Conservation (phyloP, 2,797 vertebrate species). For the Scyliorhinus canicula region DNA sequence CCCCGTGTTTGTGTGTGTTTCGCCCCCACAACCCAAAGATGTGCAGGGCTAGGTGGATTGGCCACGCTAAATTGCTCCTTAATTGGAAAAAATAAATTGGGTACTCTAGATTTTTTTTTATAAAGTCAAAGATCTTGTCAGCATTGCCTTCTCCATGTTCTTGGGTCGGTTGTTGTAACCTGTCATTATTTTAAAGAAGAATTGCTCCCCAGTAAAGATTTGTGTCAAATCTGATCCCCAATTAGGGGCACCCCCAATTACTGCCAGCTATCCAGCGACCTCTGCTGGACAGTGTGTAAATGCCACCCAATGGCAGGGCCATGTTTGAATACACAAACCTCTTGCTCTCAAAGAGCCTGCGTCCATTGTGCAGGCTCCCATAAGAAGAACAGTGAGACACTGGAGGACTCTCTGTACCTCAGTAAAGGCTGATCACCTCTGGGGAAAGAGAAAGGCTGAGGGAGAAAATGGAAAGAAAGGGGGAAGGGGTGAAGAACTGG, state of each 20-base stretch:
- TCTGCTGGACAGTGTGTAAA: slow-evolving; percentile 10
- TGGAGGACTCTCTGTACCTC: not conserved
- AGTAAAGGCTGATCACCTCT: slow-evolving; percentile 50
- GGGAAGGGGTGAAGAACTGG: not conserved
- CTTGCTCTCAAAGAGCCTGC: slow-evolving; percentile 53
- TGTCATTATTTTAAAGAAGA: not conserved
- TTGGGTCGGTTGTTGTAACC: not conserved
- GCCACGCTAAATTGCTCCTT: too few species aligned
- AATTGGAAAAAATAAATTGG: too few species aligned
- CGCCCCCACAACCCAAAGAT: too few species aligned
- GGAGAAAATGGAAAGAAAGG: not conserved
- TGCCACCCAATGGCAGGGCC: slow-evolving; percentile 48
- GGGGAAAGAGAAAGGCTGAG: not conserved
- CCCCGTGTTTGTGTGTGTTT: too few species aligned
- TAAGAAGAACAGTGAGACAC: not conserved
- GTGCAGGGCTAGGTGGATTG: too few species aligned
- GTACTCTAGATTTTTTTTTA: too few species aligned
- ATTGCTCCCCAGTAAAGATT: not conserved
- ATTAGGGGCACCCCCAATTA: not conserved
- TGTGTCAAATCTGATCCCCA: not conserved
- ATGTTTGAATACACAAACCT: slow-evolving; percentile 52
- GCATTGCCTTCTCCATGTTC: not conserved
- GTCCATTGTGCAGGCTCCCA: not conserved
- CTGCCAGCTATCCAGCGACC: not conserved
- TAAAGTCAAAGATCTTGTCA: not conserved